Evolutionary conservation across 2,888 invertebrate genomes (phyloP), one percentile per base, ranked within the genome.

Genomic region (Tipula unca): DNA sequence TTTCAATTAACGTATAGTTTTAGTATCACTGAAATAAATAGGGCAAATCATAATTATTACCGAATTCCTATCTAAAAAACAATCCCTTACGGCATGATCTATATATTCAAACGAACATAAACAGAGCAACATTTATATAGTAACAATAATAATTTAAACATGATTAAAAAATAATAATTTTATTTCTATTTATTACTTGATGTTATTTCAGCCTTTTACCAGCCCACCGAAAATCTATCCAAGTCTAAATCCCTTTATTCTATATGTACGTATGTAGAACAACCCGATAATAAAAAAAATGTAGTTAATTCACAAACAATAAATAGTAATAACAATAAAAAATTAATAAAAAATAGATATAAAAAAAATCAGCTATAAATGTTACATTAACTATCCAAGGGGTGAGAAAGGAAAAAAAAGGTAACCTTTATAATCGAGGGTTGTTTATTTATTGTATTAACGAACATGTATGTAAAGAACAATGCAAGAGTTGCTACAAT

Each of bases 201-300:
- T 69, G 69, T 69, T 69, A 69, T 69, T 69, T 69, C 69, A 69
- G 69, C 69, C 69, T 69, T 69, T 69, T 69, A 69, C 69, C 69
- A 25, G 69, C 69, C 69, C 69, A 69, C 25, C 69, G 10, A 69
- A 69, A 69, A 25, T 10, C n/a, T 69, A 10, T 3, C 4, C 69
- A 69, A 69, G 3, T 69, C 25, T 69, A 69, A 69, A 69, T 69
- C 69, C 69, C 69, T 69, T 25, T 3, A 10, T 25, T 8, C 8
- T 25, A 13, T 25, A 69, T 13, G 25, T 10, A 25, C 3, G 10
- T 25, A 69, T 69, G n/a, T 10, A 69, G 13, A 17, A n/a, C 17
- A 13, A 69, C 25, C 69, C 69, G 25, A 69, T 25, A 69, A 25
- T 25, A 20, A 20, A 69, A 10, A 25, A 69, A 20, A 25, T 48